Conservation (phyloP, 2,888 invertebrate species). For the Aricia artaxerxes region DNA sequence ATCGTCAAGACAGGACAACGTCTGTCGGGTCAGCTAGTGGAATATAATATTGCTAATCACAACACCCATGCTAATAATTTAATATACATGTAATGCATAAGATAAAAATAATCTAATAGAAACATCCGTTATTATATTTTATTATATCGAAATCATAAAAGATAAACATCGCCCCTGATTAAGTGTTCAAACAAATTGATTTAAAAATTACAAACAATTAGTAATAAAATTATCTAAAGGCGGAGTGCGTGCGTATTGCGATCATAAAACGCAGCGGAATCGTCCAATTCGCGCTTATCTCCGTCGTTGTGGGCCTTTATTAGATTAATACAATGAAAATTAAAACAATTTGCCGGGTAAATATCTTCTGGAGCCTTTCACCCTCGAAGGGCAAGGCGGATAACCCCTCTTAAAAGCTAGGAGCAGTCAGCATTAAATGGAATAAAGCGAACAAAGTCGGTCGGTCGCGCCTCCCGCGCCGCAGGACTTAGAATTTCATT, state of each 20-base stretch:
- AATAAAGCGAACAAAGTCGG: slow-evolving; percentile 79
- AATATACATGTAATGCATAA: neutral
- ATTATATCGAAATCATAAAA: neutral
- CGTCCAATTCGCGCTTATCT: slow-evolving; percentile 69
- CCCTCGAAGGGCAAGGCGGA: slow-evolving; percentile 76
- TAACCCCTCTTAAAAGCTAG: slow-evolving; percentile 81
- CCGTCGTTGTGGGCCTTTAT: slow-evolving; percentile 74
- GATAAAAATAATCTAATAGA: neutral
- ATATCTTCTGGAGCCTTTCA: slow-evolving; percentile 79
- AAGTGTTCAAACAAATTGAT: slow-evolving; percentile 21
- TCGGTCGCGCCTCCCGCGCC: slow-evolving; percentile 62
- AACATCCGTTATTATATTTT: neutral
- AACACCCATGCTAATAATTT: too few relatives aligned
- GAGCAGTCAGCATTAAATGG: slow-evolving; percentile 81
- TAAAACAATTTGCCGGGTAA: slow-evolving; percentile 82
- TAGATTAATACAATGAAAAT: slow-evolving; percentile 80
- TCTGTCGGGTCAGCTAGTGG: too few relatives aligned
- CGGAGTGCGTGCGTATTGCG: slow-evolving; percentile 52
- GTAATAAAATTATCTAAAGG: slow-evolving; percentile 55
- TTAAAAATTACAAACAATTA: slow-evolving; percentile 23
- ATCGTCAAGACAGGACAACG: too few relatives aligned
- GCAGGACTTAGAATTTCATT: slow-evolving; percentile 76
- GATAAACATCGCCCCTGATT: neutral
- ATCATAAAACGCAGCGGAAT: slow-evolving; percentile 67
- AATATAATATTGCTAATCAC: too few relatives aligned